Evolutionary conservation across 2,797 vertebrate genomes (phyloP), one percentile per base, ranked within the genome.

Genomic region (Acanthurus leucopareius): DNA sequence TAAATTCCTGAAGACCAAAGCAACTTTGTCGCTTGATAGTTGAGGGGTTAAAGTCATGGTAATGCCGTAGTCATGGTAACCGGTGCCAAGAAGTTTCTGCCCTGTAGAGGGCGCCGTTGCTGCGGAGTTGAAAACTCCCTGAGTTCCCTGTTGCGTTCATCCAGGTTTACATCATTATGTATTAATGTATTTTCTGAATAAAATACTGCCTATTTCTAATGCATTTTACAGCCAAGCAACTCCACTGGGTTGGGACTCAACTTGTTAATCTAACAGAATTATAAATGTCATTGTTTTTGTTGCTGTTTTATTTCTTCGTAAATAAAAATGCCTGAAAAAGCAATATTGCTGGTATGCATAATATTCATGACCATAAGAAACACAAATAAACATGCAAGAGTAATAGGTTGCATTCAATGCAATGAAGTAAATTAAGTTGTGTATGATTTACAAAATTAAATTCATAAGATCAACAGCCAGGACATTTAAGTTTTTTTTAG

Each of bases 91-190:
- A 15, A 6, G 11, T 8, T 1, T 19, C 2, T 20, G 2, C 7
- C 47, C 87, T 0, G 59, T 48, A 86, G 89, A 58, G 61, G 82
- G 80, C 48, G 84, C 54, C 51, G n/a, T 79, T 63, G 63, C 66
- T 19, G 22, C 65, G 56, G 1, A 48, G 69, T 20, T n/a, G 9
- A 77, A 77, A 5, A 4, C 3, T 40, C 4, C 2, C 53, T 56
- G 54, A 56, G 69, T 72, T n/a, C 15, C 49, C 51, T 1, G 9
- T 69, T 60, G 7, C 47, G 3, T 42, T 3, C 0, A 2, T 10
- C 42, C 35, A 17, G 1, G 17, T 20, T 60, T 1, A 16, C 0
- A 49, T 7, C 28, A 51, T 5, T 51, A 17, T 13, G 19, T 49
- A 14, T 38, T 3, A 35, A 8, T 0, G n/a, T 2, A 0, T 15